Evolutionary conservation across 2,888 invertebrate genomes (phyloP).

Genomic region (Carpatolechia fugitivella): DNA sequence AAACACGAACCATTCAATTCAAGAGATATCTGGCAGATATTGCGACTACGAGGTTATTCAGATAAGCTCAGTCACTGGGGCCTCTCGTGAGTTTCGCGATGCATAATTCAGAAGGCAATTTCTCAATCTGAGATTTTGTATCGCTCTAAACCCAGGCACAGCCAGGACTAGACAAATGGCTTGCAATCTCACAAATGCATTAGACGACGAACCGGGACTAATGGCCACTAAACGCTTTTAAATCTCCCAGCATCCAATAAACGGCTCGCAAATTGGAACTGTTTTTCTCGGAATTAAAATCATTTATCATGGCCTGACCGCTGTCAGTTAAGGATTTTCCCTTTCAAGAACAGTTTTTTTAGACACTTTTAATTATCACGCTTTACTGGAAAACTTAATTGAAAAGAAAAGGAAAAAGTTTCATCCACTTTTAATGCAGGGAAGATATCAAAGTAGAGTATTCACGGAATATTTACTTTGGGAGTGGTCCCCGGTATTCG

Average conservation of each 20-base stretch:
- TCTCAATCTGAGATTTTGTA: conserved; percentile 2
- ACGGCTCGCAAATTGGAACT: neutral
- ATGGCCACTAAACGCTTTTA: neutral
- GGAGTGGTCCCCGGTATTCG: neutral
- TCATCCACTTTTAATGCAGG: too few species aligned
- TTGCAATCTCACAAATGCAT: conserved; percentile 1
- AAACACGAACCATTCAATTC: neutral
- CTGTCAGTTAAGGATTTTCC: neutral
- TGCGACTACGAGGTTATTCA: conserved; percentile 2
- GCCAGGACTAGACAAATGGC: neutral
- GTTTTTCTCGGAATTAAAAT: conserved; percentile 3
- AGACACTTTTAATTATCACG: neutral
- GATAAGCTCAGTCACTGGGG: neutral
- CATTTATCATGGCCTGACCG: neutral
- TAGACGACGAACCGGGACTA: neutral
- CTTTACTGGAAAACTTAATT: neutral
- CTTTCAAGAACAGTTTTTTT: too few species aligned
- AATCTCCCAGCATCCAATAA: neutral
- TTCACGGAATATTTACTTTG: too few species aligned
- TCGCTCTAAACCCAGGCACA: neutral
- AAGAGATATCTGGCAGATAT: neutral
- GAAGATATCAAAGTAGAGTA: too few species aligned
- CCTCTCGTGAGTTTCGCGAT: neutral
- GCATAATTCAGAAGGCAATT: conserved; percentile 1
- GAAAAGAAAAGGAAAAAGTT: too few species aligned